Base-by-base conservation (phyloP, 1,140 invertebrate genomes). In the Andrena cerasifolii region DNA sequence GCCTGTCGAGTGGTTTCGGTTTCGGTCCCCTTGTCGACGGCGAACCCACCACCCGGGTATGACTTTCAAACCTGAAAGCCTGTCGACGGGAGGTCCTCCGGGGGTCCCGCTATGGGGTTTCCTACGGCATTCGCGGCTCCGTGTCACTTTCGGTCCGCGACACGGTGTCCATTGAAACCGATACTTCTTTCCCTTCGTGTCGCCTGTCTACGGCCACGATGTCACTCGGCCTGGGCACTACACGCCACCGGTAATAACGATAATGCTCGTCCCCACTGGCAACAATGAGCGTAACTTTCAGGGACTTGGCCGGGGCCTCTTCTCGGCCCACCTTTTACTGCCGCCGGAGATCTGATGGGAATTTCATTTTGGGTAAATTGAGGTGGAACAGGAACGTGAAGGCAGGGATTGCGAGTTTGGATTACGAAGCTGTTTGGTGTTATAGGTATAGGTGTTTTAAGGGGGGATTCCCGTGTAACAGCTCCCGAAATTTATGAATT, bases 31-130 rank as follows among this genome's bases (percentile, higher is more conserved):
- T 85, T 82, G 53, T 78, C 74, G 67, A 80, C 70, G 71, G 66
- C 71, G 80, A 73, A 53, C 63, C 61, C 71, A 62, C 81, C 66
- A 75, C 54, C 61, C 49, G 75, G 84, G 86, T 87, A 84, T 88
- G 87, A 86, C 85, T 88, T 88, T 88, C 78, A 84, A 87, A 82
- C 79, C 54, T 86, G 80, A 86, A 86, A 85, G 86, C 73, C 77
- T 78, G 80, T 80, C 87, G 78, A 83, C 87, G 80, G 87, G 87
- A 86, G 87, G 87, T 87, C 83, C 77, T 56, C 5, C 40, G 61
- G 79, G 82, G 80, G 73, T 74, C 66, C 85, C 61, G 47, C 33
- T 59, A 65, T 67, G 73, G 77, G 61, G 28, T 87, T 83, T 78
- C 79, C 79, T 51, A 63, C 82, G 72, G 81, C 77, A 74, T 79